These are phyloP conservation scores for Zaprionus davidi DNA, from an alignment of 1,140 invertebrate species.

Conservation along the genomic window DNA sequence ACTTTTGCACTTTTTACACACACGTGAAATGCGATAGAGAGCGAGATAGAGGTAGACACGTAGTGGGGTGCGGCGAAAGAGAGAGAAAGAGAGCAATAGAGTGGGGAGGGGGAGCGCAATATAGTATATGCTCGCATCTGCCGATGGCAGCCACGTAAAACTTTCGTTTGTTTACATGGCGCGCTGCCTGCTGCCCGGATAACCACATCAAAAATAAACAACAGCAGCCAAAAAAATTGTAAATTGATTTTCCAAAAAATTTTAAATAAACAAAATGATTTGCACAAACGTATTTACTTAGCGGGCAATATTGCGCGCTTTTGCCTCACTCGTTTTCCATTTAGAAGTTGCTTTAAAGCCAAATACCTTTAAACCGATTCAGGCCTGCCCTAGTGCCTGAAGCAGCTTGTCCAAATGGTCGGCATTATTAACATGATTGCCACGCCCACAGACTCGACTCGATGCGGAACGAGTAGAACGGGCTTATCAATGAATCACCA, in stretches of 20 bases:
- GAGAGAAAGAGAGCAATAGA: background rate
- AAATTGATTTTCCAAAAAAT: slow-evolving; percentile 79
- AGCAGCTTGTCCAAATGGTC: slow-evolving; percentile 53
- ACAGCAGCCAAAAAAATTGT: slow-evolving; percentile 47
- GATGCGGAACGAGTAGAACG: no score
- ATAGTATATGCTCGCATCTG: slow-evolving; percentile 45
- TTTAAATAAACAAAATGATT: slow-evolving; percentile 70
- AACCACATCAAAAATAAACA: slow-evolving; percentile 81
- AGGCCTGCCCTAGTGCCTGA: background rate
- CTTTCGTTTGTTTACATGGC: slow-evolving; percentile 70
- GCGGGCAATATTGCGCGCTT: slow-evolving; percentile 38
- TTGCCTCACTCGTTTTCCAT: slow-evolving; percentile 36
- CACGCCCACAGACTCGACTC: slow-evolving; percentile 33
- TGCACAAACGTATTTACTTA: slow-evolving; percentile 49
- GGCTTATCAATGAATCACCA: slow-evolving; percentile 80
- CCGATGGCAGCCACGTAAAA: slow-evolving; percentile 69
- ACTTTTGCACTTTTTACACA: slow-evolving; percentile 48
- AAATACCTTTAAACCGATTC: slow-evolving; percentile 56
- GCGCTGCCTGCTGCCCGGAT: slow-evolving; percentile 59
- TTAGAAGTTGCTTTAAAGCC: slow-evolving; percentile 50
- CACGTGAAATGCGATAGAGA: slow-evolving; percentile 3
- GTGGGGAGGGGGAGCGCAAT: background rate
- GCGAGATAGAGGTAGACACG: background rate
- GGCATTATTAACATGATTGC: slow-evolving; percentile 81
- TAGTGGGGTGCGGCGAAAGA: background rate